Evolutionary conservation across 2,888 invertebrate species (phyloP).

Genomic region (Hydrotaea diabolus): DNA sequence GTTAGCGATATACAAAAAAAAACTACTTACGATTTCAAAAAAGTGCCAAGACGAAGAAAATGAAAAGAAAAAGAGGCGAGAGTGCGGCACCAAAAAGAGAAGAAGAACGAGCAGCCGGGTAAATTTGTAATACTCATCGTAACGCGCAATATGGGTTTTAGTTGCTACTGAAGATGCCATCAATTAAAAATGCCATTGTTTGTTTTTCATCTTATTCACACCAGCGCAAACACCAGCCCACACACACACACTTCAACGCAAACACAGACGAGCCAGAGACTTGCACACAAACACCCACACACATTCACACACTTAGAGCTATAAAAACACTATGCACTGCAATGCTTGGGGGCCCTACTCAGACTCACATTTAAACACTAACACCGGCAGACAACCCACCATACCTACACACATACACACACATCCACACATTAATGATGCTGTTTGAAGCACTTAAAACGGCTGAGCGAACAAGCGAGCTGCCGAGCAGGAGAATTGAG

Average conservation of each 20-base stretch:
- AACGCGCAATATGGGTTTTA: conserved; percentile 64
- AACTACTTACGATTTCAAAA: conserved; percentile 5
- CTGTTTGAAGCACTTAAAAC: conserved; percentile 26
- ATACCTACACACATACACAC: neutral
- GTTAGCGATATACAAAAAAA: neutral
- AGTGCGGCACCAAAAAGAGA: conserved; percentile 11
- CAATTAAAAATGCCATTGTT: conserved; percentile 65
- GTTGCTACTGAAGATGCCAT: conserved; percentile 60
- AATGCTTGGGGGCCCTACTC: neutral
- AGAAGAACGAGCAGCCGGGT: conserved; percentile 35
- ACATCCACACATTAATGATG: conserved; percentile 11
- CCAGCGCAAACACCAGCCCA: neutral
- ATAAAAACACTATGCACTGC: neutral
- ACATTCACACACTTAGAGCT: neutral
- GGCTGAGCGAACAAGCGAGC: neutral
- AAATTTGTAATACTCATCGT: conserved; percentile 63
- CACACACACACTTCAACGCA: neutral
- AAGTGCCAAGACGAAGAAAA: neutral
- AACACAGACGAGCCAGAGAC: neutral
- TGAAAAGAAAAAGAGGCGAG: no score
- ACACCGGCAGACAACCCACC: no score
- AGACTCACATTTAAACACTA: no score
- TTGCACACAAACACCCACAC: conserved; percentile 3
- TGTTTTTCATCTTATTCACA: conserved; percentile 43
- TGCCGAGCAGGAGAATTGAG: neutral